phyloP scores from a whole-genome alignment of 64 coral and sea anemone species.

The Platygyra sinensis region DNA sequence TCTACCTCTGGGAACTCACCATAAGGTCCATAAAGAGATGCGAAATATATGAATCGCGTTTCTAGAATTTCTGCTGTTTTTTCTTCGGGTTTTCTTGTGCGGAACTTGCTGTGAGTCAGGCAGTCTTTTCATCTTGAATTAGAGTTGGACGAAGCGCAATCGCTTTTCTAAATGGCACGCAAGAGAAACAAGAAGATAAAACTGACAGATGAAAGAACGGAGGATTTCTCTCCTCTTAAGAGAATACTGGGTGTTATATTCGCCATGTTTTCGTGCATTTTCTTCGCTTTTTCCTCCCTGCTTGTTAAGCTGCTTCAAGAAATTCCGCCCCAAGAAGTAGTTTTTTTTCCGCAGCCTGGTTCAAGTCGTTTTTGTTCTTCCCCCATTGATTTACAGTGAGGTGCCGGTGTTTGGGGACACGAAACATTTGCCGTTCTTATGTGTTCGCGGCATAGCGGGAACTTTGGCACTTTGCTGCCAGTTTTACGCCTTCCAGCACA shows the following conservation, averaged over 20 bases:
- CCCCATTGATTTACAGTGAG: conserved; percentile 69
- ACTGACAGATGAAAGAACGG: neutral
- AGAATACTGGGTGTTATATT: conserved; percentile 65
- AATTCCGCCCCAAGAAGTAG: conserved; percentile 82
- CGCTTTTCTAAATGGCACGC: neutral
- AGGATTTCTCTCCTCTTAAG: neutral
- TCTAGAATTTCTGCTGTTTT: neutral
- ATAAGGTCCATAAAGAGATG: neutral
- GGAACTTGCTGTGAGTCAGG: neutral
- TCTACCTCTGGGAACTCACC: conserved; percentile 2
- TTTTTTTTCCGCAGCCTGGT: conserved; percentile 92
- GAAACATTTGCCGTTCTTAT: conserved; percentile 55
- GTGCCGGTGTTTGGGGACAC: conserved; percentile 32
- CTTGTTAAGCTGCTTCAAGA: conserved; percentile 89
- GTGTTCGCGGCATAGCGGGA: conserved; percentile 76
- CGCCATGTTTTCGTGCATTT: conserved; percentile 79
- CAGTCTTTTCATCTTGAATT: neutral
- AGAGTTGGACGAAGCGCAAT: neutral
- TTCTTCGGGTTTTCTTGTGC: neutral
- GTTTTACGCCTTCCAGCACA: conserved; percentile 88
- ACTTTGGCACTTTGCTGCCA: conserved; percentile 87
- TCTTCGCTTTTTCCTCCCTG: conserved; percentile 87
- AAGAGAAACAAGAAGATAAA: neutral
- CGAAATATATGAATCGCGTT: neutral
- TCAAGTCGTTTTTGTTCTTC: conserved; percentile 80